A percentile compares a stretch with the other conserved stretches of the same genome.
phyloP scores from a whole-genome alignment of 30 jellyfish, hydroid and myxozoan genomes.

The Clytia hemisphaerica region DNA sequence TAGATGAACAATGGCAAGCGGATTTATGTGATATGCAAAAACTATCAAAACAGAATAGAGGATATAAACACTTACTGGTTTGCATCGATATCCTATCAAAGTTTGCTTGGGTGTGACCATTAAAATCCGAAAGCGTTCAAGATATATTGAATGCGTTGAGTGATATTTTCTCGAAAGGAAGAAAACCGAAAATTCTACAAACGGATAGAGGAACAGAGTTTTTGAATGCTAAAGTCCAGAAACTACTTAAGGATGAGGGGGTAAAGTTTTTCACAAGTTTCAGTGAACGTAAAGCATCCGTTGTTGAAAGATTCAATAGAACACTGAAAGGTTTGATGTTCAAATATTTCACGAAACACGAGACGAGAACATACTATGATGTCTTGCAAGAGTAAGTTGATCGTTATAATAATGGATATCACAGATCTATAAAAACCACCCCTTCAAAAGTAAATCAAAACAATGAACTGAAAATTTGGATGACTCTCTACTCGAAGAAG shows the following conservation, averaged over 20 bases:
- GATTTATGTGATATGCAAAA: slow-evolving; percentile 35
- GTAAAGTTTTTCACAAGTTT: slow-evolving; percentile 24
- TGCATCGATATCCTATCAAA: slow-evolving; percentile 45
- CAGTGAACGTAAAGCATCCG: slow-evolving; percentile 13
- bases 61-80: slow-evolving; percentile 36
- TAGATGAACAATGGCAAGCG: slow-evolving; percentile 40
- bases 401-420: slow-evolving; percentile 11
- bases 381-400: slow-evolving; percentile 21
- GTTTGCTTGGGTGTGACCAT: slow-evolving; percentile 51
- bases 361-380: slow-evolving; percentile 16
- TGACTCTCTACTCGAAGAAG: not conserved
- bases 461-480: slow-evolving; percentile 15
- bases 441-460: slow-evolving; percentile 27
- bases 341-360: slow-evolving; percentile 11
- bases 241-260: not conserved
- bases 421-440: slow-evolving; percentile 8
- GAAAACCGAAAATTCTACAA: slow-evolving; percentile 28
- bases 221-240: slow-evolving; percentile 11
- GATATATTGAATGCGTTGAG: slow-evolving; percentile 23
- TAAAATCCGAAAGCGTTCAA: slow-evolving; percentile 33
- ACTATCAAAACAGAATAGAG: slow-evolving; percentile 24
- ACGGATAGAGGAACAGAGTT: slow-evolving; percentile 58
- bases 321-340: slow-evolving; percentile 27
- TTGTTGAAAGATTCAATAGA: slow-evolving; percentile 30
- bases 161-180: not conserved